Evolutionary conservation across 2,113 vertebrate genomes (phyloP).

Genomic region (Nyctibius bracteatus): DNA sequence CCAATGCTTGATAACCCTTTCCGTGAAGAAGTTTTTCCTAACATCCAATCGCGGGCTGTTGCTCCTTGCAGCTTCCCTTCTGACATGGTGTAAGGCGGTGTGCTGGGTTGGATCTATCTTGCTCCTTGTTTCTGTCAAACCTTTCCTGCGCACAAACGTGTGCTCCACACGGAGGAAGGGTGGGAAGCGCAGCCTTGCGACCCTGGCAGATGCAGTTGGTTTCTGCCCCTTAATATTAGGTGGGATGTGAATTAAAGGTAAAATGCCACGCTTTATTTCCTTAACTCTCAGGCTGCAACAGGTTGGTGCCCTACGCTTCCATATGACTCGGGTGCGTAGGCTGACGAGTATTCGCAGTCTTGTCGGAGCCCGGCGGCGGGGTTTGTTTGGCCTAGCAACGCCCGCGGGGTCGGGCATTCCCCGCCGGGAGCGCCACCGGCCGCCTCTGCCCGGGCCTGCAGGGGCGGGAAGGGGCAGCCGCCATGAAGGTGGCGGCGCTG

Average conservation of each 20-base stretch:
- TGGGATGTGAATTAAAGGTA: fast-evolving
- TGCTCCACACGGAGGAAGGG: fast-evolving
- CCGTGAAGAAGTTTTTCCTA: no score
- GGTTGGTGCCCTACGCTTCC: fast-evolving
- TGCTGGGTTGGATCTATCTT: fast-evolving
- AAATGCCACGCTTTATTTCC: fast-evolving
- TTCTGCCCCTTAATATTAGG: background rate
- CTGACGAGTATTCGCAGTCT: background rate
- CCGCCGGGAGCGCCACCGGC: no score
- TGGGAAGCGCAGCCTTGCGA: fast-evolving
- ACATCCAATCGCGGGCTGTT: no score
- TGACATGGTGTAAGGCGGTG: fast-evolving
- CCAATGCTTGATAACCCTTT: no score
- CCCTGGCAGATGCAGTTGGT: no score
- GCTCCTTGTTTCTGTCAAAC: fast-evolving
- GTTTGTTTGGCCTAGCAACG: conserved; percentile 47
- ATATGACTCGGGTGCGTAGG: fast-evolving
- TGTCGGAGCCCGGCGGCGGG: no score
- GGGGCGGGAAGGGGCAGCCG: background rate
- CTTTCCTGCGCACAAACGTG: fast-evolving
- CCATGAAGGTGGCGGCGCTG: conserved; percentile 64
- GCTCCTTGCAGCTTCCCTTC: background rate
- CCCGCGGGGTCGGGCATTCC: background rate
- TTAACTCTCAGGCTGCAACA: fast-evolving
- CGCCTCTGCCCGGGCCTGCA: background rate